Conservation (phyloP, 2,888 invertebrate genomes). For the Euclidia mi region DNA sequence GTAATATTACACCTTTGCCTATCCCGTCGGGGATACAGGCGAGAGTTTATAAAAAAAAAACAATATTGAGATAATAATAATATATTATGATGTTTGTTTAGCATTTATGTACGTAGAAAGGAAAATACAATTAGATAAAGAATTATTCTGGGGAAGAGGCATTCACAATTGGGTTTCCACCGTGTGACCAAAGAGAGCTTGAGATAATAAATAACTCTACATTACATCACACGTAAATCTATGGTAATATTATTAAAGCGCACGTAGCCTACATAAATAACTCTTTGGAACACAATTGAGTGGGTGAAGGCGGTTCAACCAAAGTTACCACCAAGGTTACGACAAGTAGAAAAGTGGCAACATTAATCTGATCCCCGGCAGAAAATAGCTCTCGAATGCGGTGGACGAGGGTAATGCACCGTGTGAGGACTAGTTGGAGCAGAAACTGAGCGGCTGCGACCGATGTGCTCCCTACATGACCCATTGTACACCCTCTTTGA, state of each 20-base stretch:
- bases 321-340: slow-evolving; percentile 77
- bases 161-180: too few relatives aligned
- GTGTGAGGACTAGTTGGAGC: slow-evolving; percentile 81
- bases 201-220: too few relatives aligned
- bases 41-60: too few relatives aligned
- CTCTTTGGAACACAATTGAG: slow-evolving; percentile 58
- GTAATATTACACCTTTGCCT: too few relatives aligned
- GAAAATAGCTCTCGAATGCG: slow-evolving; percentile 86
- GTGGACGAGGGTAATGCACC: slow-evolving; percentile 86
- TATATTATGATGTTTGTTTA: slow-evolving; percentile 14
- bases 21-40: too few relatives aligned
- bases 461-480: slow-evolving; percentile 58
- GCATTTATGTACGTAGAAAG: background rate
- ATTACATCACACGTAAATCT: slow-evolving; percentile 20
- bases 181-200: too few relatives aligned
- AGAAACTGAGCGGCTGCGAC: slow-evolving; percentile 77
- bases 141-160: too few relatives aligned
- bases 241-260: too few relatives aligned
- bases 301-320: slow-evolving; percentile 49
- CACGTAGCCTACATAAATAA: slow-evolving; percentile 46
- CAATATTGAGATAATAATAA: too few relatives aligned
- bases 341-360: slow-evolving; percentile 87
- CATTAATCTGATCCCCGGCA: slow-evolving; percentile 87
- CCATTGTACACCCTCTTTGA: slow-evolving; percentile 13
- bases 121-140: background rate